Base-by-base conservation (phyloP, 2,113 vertebrate genomes). In the Periophthalmus modestus region DNA sequence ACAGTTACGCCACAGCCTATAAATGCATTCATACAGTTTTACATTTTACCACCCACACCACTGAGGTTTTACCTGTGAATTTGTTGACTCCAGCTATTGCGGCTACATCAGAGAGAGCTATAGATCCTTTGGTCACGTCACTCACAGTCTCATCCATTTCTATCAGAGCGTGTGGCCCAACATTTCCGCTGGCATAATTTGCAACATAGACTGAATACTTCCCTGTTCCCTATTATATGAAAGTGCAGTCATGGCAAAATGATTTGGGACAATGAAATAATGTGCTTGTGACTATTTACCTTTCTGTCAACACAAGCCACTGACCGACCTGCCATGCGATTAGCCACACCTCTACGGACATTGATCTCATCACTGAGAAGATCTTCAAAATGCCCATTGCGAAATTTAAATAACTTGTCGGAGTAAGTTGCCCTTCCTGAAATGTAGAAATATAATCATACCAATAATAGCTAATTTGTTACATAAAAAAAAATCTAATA, bases 321-420 rank as follows among this genome's bases (percentile, higher is more conserved):
- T 0, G 97, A 99, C 47, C 97, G 96, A 34, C 97, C 97, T 0
- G 97, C 96, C 66, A 98, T 96, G 62, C 88, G 92, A 81, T 92
- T 96, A 75, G 95, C 96, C n/a, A 98, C 94, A 0, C 92, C 94
- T 0, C 95, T 89, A 7, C 79, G 89, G 33, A 91, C 87, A 57
- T 99, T 98, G 77, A 98, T 86, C 73, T 96, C 95, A 0, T 99
- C 97, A 0, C 94, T 95, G 71, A 99, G 91, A 67, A 99, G 88
- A 88, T 99, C 97, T 87, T 99, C 96, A 92, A 96, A 98, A 47
- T 92, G 95, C 23, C 95, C 96, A 0, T 95, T 95, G 18, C 97
- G 96, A 73, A 96, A 94, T 87, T 97, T 99, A 91, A 99, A 98
- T 58, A 99, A 89, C 68, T 99, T 99, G 92, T 99, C 97, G 0